Evolutionary conservation across 2,888 invertebrate species (phyloP).

Genomic region (Cryptocephalus moraei): DNA sequence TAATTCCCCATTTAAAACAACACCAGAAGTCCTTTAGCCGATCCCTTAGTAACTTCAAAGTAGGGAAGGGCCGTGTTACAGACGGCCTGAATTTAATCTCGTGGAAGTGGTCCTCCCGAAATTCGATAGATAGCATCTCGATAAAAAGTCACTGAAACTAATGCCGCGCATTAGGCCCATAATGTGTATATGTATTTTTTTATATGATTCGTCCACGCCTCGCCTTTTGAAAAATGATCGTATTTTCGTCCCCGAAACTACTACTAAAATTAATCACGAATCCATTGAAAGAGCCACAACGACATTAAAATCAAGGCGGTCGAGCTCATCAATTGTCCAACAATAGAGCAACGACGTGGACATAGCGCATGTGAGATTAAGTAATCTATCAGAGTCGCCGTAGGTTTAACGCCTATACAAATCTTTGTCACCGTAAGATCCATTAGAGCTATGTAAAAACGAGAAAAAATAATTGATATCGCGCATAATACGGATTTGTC

Average conservation of each 20-base stretch:
- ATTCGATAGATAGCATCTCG: constrained; percentile 15
- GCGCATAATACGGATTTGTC: constrained; percentile 11
- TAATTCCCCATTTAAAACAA: no score
- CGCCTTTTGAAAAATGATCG: constrained; percentile 15
- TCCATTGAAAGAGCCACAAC: constrained; percentile 24
- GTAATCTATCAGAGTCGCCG: constrained; percentile 18
- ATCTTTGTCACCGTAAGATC: constrained; percentile 19
- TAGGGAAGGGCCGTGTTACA: no score
- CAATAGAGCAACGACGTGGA: constrained; percentile 27
- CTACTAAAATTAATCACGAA: constrained; percentile 24
- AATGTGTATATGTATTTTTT: constrained; percentile 10
- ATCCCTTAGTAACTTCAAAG: no score
- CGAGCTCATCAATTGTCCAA: constrained; percentile 30
- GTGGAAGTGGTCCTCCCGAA: no score
- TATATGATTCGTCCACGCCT: constrained; percentile 12
- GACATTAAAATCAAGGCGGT: constrained; percentile 28
- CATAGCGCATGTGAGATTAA: constrained; percentile 25
- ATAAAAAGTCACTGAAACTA: constrained; percentile 14
- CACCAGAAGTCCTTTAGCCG: no score
- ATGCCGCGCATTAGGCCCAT: constrained; percentile 13
- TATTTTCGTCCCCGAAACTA: constrained; percentile 4
- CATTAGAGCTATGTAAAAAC: constrained; percentile 8
- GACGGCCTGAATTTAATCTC: no score
- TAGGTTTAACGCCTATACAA: constrained; percentile 19
- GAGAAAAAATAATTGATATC: not conserved